Percentiles rank a stretch among this genome's conserved stretches.
phyloP scores from a whole-genome alignment of 2,888 invertebrate genomes.

The Xestoiulus laeticollis region DNA sequence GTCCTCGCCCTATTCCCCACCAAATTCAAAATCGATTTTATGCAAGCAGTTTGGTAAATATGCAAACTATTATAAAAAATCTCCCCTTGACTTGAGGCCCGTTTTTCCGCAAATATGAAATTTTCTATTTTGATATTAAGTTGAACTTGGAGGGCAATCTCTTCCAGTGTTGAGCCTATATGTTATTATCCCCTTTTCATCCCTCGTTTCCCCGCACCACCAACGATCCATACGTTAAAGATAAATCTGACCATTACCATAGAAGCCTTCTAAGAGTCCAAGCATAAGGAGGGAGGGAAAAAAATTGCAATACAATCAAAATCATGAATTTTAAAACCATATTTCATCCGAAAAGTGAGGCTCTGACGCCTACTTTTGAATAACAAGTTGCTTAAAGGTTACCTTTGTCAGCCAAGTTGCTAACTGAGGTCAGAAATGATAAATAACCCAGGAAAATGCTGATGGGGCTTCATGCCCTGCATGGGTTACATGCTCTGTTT shows the following conservation, averaged over 20 bases:
- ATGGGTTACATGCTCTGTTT: neutral
- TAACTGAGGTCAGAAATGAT: conserved; percentile 48
- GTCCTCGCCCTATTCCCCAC: neutral
- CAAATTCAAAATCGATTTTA: conserved; percentile 39
- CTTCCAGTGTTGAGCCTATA: neutral
- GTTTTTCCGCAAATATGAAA: conserved; percentile 9
- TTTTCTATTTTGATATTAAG: conserved; percentile 38
- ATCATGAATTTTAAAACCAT: conserved; percentile 49
- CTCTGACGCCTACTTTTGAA: conserved; percentile 43
- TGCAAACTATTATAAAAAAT: conserved; percentile 38
- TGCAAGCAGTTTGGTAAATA: conserved; percentile 38
- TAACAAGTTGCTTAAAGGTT: conserved; percentile 48
- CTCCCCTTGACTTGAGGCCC: conserved; percentile 7
- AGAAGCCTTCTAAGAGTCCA: conserved; percentile 32
- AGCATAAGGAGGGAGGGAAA: conserved; percentile 44
- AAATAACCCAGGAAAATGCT: conserved; percentile 32
- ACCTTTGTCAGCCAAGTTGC: conserved; percentile 31
- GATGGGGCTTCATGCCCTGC: neutral
- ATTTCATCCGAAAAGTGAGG: conserved; percentile 45
- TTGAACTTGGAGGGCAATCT: conserved; percentile 31
- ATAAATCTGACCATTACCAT: conserved; percentile 43
- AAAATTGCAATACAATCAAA: conserved; percentile 47
- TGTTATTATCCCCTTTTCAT: conserved; percentile 12
- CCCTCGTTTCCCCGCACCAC: neutral
- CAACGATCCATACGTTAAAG: conserved; percentile 40